These are phyloP conservation scores for Lasioglossum villosulum DNA, from an alignment of 2,888 invertebrate species.

Conservation along the genomic window DNA sequence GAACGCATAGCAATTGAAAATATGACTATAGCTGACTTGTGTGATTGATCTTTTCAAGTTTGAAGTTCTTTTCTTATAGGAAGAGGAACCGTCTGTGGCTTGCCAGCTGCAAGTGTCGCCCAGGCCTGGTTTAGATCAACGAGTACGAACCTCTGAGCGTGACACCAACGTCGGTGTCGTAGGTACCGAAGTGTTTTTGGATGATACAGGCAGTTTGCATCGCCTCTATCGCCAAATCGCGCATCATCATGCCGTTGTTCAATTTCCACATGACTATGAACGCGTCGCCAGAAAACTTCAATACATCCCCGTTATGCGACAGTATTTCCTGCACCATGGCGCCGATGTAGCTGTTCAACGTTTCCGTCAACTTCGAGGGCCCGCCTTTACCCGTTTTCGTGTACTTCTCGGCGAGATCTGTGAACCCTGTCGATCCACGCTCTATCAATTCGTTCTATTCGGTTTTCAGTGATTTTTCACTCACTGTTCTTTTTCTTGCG, in stretches of 20 bases:
- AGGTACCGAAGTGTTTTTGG: constrained; percentile 88
- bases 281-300: constrained; percentile 89
- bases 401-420: constrained; percentile 88
- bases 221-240: constrained; percentile 87
- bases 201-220: constrained; percentile 89
- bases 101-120: too few relatives aligned
- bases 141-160: constrained; percentile 86
- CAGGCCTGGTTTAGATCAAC: not conserved
- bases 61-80: too few relatives aligned
- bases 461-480: not conserved
- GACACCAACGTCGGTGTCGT: constrained; percentile 87
- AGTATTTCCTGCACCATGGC: constrained; percentile 90
- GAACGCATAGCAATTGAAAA: not conserved
- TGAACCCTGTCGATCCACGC: constrained; percentile 85
- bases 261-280: constrained; percentile 89
- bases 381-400: constrained; percentile 88
- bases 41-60: too few relatives aligned
- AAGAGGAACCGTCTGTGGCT: too few relatives aligned
- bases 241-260: constrained; percentile 85
- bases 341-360: constrained; percentile 90
- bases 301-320: constrained; percentile 88
- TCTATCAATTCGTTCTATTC: not conserved
- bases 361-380: constrained; percentile 89
- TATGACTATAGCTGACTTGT: too few relatives aligned
- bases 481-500: too few relatives aligned